Conservation (phyloP, 2,797 vertebrate species). For the Oryzias sinensis region DNA sequence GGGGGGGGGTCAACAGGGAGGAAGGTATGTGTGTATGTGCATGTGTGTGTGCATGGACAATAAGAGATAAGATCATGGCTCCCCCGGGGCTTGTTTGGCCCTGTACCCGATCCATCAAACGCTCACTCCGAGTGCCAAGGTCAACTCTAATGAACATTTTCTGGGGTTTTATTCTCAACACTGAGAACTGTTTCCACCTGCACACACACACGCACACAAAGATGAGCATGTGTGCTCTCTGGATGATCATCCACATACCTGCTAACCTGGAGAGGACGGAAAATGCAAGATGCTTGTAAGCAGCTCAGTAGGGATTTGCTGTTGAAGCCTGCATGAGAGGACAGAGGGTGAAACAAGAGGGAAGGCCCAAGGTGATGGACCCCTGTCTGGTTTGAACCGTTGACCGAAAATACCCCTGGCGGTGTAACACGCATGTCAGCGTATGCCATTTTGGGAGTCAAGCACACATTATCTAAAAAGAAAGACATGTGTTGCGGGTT, state of each 20-base stretch:
- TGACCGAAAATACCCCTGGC: no score
- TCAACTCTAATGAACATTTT: conserved; percentile 96
- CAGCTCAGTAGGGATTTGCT: conserved; percentile 52
- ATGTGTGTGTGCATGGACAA: conserved; percentile 80
- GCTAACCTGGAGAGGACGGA: conserved; percentile 59
- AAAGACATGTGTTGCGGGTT: no score
- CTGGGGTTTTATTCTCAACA: conserved; percentile 82
- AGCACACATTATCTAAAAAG: no score
- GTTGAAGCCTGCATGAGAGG: conserved; percentile 18
- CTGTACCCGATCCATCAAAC: conserved; percentile 94
- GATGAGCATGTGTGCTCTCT: conserved; percentile 19
- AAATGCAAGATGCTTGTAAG: conserved; percentile 40
- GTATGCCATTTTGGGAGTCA: no score
- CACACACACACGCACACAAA: conserved; percentile 25
- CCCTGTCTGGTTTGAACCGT: conserved; percentile 19
- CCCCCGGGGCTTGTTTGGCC: conserved; percentile 88
- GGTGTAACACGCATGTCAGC: no score
- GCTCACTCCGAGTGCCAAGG: conserved; percentile 87
- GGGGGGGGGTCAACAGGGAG: conserved; percentile 42
- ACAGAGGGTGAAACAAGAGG: conserved; percentile 23
- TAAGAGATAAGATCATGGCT: conserved; percentile 91
- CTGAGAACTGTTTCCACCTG: conserved; percentile 41
- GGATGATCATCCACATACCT: conserved; percentile 67
- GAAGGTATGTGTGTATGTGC: conserved; percentile 28
- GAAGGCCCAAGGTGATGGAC: conserved; percentile 29